Percentiles rank a stretch among this genome's conserved stretches.
phyloP scores from a whole-genome alignment of 2,888 invertebrate genomes.

The Pollenia labialis region DNA sequence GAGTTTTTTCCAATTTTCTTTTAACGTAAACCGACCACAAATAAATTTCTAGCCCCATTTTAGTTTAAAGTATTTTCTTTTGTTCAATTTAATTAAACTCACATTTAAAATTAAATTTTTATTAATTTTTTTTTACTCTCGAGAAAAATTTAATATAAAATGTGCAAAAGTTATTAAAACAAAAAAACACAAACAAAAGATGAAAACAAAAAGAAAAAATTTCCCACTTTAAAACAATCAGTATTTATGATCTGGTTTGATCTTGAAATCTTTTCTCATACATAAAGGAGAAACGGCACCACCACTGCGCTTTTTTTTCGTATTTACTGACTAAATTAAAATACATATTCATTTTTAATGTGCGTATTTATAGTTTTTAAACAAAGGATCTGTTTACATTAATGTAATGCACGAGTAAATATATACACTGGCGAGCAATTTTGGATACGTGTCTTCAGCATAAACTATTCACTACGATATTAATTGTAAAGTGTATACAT shows the following conservation, averaged over 20 bases:
- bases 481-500: too few species aligned
- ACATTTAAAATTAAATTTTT: conserved; percentile 36
- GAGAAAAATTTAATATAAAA: conserved; percentile 12
- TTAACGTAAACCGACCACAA: conserved; percentile 17
- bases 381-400: conserved; percentile 62
- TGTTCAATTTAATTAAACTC: conserved; percentile 42
- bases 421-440: too few species aligned
- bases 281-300: not conserved
- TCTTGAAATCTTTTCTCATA: conserved; percentile 35
- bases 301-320: not conserved
- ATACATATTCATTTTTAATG: conserved; percentile 9
- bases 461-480: too few species aligned
- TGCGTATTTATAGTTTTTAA: conserved; percentile 19
- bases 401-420: not conserved
- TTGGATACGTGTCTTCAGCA: too few species aligned
- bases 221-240: conserved; percentile 21
- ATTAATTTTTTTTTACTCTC: not conserved
- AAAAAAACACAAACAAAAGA: not conserved
- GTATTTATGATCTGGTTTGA: conserved; percentile 34
- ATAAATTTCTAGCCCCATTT: conserved; percentile 21
- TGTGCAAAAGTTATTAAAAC: conserved; percentile 10
- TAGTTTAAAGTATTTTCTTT: conserved; percentile 6
- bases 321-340: conserved; percentile 27
- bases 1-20: not conserved
- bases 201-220: not conserved